These are phyloP conservation scores for Tipula lateralis DNA, from an alignment of 2,888 invertebrate genomes.

Conservation along the genomic window DNA sequence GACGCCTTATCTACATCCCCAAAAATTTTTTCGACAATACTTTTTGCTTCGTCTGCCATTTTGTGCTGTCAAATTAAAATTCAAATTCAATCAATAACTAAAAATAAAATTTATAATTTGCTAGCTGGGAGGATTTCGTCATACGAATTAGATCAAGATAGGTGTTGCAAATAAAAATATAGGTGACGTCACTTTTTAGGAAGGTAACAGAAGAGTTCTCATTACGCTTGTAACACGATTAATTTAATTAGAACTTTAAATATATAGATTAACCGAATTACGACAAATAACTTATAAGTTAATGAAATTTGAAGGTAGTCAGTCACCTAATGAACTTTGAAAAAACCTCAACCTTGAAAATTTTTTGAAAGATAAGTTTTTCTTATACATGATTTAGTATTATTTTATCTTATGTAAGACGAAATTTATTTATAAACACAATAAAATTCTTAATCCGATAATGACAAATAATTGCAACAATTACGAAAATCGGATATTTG, in stretches of 20 bases:
- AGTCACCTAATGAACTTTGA: background rate
- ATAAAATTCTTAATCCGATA: background rate
- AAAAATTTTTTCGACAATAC: constrained; percentile 66
- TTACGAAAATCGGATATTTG: background rate
- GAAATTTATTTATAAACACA: background rate
- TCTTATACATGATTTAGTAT: background rate
- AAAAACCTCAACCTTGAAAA: background rate
- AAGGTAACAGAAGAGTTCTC: background rate
- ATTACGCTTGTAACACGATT: too few relatives aligned
- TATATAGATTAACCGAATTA: background rate
- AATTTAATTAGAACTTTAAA: background rate
- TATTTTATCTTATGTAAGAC: background rate
- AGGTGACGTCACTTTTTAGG: background rate
- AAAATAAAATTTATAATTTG: background rate
- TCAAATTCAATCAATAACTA: constrained; percentile 39
- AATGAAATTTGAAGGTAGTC: background rate
- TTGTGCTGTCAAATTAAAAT: constrained; percentile 48
- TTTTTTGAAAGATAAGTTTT: background rate
- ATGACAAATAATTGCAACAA: background rate
- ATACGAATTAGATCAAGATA: background rate
- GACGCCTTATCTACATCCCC: constrained; percentile 80
- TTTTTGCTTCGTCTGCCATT: constrained; percentile 63
- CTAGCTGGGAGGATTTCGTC: background rate
- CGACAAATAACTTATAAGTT: background rate
- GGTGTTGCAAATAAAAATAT: constrained; percentile 5